These are phyloP conservation scores for Dryobota labecula DNA, from an alignment of 2,888 invertebrate species.

Conservation along the genomic window DNA sequence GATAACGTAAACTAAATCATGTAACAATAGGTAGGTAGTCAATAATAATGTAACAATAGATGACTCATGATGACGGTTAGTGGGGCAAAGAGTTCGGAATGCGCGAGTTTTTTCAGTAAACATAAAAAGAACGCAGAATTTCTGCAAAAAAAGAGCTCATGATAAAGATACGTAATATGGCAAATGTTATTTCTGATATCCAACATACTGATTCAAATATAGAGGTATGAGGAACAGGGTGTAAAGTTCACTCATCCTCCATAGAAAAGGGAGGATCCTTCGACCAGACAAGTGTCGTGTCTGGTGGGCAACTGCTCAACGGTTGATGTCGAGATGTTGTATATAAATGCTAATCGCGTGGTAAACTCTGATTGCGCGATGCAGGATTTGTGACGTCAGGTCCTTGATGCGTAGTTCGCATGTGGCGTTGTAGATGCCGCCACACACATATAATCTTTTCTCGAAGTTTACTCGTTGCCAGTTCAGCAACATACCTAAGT, in stretches of 20 bases:
- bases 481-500: neutral
- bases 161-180: neutral
- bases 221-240: no score
- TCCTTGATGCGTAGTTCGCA: no score
- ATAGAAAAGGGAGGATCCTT: no score
- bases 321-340: no score
- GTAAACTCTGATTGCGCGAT: no score
- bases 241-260: no score
- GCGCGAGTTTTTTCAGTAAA: neutral
- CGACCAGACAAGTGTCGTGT: no score
- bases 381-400: no score
- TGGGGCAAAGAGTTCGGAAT: slow-evolving; percentile 4
- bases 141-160: neutral
- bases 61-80: slow-evolving; percentile 44
- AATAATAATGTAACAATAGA: slow-evolving; percentile 52
- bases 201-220: neutral
- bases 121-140: neutral
- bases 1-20: slow-evolving; percentile 44
- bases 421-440: no score
- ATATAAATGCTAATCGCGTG: no score
- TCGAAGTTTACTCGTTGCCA: neutral
- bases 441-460: no score
- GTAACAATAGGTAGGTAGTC: slow-evolving; percentile 30
- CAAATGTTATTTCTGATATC: neutral
- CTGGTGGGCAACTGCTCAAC: no score